These are phyloP conservation scores for Paedocypris micromegethes DNA, from an alignment of 2,797 vertebrate genomes.

Conservation along the genomic window DNA sequence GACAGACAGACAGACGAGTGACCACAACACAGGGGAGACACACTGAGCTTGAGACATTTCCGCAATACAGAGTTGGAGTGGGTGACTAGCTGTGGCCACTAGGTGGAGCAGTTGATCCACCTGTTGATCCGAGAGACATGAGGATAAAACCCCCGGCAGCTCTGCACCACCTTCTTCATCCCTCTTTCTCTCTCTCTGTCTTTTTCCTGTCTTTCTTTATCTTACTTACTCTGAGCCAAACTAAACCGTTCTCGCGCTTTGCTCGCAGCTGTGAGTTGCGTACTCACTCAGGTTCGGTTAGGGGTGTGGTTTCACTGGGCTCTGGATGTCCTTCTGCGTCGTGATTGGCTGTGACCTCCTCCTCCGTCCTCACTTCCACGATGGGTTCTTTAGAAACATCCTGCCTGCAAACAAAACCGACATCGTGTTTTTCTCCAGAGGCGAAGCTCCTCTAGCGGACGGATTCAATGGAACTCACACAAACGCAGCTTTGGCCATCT, in stretches of 20 bases:
- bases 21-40: slow-evolving; percentile 52
- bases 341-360: slow-evolving; percentile 91
- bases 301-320: slow-evolving; percentile 93
- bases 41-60: slow-evolving; percentile 14
- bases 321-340: slow-evolving; percentile 88
- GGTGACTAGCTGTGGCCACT: slow-evolving; percentile 20
- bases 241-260: no score
- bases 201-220: no score
- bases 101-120: slow-evolving; percentile 36
- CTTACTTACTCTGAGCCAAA: no score
- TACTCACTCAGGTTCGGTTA: slow-evolving; percentile 94
- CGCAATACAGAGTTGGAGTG: slow-evolving; percentile 10
- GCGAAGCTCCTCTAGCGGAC: no score
- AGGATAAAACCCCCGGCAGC: background rate
- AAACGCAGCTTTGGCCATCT: slow-evolving; percentile 90
- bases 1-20: slow-evolving; percentile 66
- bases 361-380: slow-evolving; percentile 91
- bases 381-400: slow-evolving; percentile 97
- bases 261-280: no score
- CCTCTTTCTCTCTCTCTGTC: no score
- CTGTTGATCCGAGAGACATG: background rate
- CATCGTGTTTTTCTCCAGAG: no score
- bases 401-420: slow-evolving; percentile 71
- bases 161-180: no score
- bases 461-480: slow-evolving; percentile 74